Conservation (phyloP, 1,140 invertebrate species). For the Drosophila leontia region DNA sequence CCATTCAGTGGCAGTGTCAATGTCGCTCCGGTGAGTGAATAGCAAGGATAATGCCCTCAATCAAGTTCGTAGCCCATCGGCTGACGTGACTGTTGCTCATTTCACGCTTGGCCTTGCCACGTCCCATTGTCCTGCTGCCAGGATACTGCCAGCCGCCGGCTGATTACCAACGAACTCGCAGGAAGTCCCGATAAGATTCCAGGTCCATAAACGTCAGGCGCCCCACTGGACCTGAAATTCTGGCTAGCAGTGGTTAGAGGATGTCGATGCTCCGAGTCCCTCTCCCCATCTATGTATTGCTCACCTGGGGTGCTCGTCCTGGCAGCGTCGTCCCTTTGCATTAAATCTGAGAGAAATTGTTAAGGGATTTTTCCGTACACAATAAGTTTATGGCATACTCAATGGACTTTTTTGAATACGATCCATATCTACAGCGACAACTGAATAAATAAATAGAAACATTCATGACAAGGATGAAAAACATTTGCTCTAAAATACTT, state of each 20-base stretch:
- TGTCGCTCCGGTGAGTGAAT: conserved; percentile 31
- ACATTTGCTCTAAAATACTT: background rate
- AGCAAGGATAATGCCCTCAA: conserved; percentile 48
- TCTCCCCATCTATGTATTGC: conserved; percentile 2
- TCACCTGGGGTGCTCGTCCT: conserved; percentile 1
- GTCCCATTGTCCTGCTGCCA: conserved; percentile 44
- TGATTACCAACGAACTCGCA: conserved; percentile 42
- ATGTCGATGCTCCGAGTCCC: conserved; percentile 3
- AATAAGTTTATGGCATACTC: background rate
- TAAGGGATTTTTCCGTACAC: background rate
- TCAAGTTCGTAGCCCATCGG: conserved; percentile 41
- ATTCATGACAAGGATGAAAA: background rate
- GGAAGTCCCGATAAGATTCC: conserved; percentile 44
- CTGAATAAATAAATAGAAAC: background rate
- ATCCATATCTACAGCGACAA: conserved; percentile 10
- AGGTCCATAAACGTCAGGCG: conserved; percentile 44
- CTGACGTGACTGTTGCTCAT: conserved; percentile 54
- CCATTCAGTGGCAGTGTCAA: conserved; percentile 35
- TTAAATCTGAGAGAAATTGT: background rate
- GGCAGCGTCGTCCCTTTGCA: no score
- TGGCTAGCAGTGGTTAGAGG: background rate
- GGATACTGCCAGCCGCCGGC: conserved; percentile 28
- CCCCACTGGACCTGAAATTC: conserved; percentile 1
- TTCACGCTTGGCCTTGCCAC: conserved; percentile 51
- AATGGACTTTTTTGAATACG: background rate